Evolutionary conservation across 2,888 invertebrate genomes (phyloP), one percentile per base, ranked within the genome.

Genomic region (Bombyx huttoni): DNA sequence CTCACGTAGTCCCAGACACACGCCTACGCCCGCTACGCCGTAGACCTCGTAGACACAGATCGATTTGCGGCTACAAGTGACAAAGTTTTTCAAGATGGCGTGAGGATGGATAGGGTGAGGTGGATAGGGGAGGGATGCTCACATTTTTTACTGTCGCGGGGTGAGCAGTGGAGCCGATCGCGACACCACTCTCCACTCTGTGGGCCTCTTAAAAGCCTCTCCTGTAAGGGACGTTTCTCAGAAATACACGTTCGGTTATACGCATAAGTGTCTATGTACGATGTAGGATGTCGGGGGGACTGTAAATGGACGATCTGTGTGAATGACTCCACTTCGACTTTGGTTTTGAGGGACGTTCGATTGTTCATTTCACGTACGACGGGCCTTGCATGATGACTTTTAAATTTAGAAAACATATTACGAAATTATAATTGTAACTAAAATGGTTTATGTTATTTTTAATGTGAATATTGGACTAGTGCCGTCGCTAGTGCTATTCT

Each of bases 91-190:
- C 85, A 85, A 85, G 85, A 85, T 85, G 85, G 85, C 85, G 84
- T 70, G 66, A 59, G 62, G 70, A 67, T 67, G 69, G 65, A 63
- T 67, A 24, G 63, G 63, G 58, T 54, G 55, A 51, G 54, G 52
- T 77, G 75, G 82, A 83, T 24, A 34, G 58, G 49, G 66, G 75
- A 75, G 80, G 77, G 85, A 85, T 85, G 81, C 82, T 85, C 86
- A 87, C 85, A 88, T 88, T 87, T 88, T 87, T 88, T 87, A 86
- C 86, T 86, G 87, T 88, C 87, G 81, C 73, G 80, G 88, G 88
- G 83, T 87, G 88, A 85, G 87, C 87, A 87, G 69, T 78, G 78
- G 69, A 87, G 88, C 87, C 81, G 82, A 88, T 87, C 88, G 87
- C 79, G 68, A 88, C 88, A 88, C 62, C 75, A 71, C 83, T 87